Conservation (phyloP, 1,140 invertebrate genomes). For the Zaprionus vittiger region DNA sequence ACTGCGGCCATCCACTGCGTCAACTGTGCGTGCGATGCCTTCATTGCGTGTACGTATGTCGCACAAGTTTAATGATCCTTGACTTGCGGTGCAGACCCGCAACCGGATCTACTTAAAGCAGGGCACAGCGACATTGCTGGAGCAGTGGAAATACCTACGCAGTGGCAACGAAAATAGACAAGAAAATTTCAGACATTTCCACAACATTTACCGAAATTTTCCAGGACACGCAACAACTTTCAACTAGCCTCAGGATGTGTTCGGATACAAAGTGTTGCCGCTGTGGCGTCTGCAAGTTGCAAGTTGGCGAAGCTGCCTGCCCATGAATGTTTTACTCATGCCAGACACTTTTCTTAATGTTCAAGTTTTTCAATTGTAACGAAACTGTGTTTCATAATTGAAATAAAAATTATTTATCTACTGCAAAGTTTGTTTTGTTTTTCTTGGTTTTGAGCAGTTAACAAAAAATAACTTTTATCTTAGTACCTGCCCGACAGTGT, state of each 20-base stretch:
- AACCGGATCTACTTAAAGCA: conserved; percentile 65
- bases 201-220: conserved; percentile 2
- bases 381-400: conserved; percentile 31
- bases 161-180: neutral
- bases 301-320: neutral
- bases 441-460: conserved; percentile 18
- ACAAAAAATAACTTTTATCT: conserved; percentile 10
- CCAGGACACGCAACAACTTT: neutral
- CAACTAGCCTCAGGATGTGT: neutral
- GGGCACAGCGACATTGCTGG: conserved; percentile 7
- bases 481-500: neutral
- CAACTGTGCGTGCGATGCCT: conserved; percentile 28
- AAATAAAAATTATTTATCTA: conserved; percentile 34
- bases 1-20: conserved; percentile 30
- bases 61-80: conserved; percentile 77
- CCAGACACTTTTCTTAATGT: neutral
- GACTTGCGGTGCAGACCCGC: conserved; percentile 49
- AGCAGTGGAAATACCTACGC: conserved; percentile 1
- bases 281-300: conserved; percentile 1
- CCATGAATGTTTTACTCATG: neutral
- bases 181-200: neutral
- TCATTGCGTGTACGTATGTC: conserved; percentile 19
- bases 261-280: conserved; percentile 4
- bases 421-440: conserved; percentile 16
- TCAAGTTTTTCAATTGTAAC: conserved; percentile 31